A percentile compares a stretch with the other conserved stretches of the same genome.
phyloP scores from a whole-genome alignment of 2,113 vertebrate species.

The Nestor notabilis region DNA sequence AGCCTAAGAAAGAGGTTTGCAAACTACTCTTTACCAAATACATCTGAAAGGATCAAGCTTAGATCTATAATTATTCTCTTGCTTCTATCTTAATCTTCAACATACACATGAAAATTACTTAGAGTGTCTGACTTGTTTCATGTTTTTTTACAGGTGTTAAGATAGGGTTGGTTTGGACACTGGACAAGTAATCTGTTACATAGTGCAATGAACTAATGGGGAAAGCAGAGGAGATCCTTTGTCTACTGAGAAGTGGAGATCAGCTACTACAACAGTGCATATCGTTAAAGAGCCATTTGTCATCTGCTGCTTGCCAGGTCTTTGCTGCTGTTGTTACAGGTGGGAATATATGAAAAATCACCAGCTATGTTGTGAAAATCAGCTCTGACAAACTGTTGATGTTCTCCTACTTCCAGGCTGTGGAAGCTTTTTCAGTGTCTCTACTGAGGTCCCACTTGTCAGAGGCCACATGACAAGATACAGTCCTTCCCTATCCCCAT shows the following conservation, averaged over 20 bases:
- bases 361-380: neutral
- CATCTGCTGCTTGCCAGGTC: neutral
- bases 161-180: neutral
- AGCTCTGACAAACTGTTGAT: neutral
- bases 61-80: neutral
- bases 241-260: neutral
- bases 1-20: neutral
- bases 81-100: neutral
- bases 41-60: neutral
- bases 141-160: neutral
- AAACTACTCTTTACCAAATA: neutral
- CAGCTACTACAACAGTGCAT: neutral
- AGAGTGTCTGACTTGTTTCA: neutral
- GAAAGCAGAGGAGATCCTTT: neutral
- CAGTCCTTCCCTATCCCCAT: fast-evolving
- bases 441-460: neutral
- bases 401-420: neutral
- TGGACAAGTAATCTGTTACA: neutral
- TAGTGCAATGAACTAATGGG: neutral
- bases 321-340: neutral
- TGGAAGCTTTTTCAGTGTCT: neutral
- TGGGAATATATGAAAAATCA: neutral
- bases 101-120: neutral
- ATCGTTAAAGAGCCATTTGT: neutral
- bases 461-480: neutral